These are phyloP conservation scores for Zeuzera pyrina DNA, from an alignment of 2,888 invertebrate genomes.

Conservation along the genomic window DNA sequence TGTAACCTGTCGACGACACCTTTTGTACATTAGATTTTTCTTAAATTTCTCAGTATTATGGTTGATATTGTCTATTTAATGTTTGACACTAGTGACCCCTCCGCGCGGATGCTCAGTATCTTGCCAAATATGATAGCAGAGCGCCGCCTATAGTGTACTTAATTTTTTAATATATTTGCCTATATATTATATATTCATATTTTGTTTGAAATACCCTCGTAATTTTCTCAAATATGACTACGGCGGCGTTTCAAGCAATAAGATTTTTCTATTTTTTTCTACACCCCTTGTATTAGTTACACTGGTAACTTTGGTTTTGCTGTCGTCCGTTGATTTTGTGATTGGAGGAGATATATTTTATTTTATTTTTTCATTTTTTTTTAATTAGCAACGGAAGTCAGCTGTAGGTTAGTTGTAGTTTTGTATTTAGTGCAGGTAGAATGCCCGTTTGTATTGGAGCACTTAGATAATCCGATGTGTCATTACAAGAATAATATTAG, in stretches of 20 bases:
- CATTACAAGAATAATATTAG: slow-evolving; percentile 69
- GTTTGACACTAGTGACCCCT: slow-evolving; percentile 32
- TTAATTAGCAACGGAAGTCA: slow-evolving; percentile 26
- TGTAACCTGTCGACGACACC: slow-evolving; percentile 44
- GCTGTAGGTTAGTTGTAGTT: slow-evolving; percentile 47
- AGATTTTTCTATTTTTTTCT: background rate
- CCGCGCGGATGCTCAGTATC: slow-evolving; percentile 41
- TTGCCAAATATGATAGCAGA: slow-evolving; percentile 46
- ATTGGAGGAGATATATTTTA: slow-evolving; percentile 14
- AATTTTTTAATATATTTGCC: slow-evolving; percentile 35
- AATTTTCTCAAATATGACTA: too few species aligned
- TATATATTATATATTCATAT: background rate
- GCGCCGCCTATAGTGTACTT: slow-evolving; percentile 43
- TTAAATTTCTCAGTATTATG: slow-evolving; percentile 59
- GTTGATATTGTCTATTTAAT: slow-evolving; percentile 55
- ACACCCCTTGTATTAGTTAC: slow-evolving; percentile 37
- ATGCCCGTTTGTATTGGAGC: slow-evolving; percentile 53
- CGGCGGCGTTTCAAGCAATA: background rate
- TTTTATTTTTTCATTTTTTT: slow-evolving; percentile 18
- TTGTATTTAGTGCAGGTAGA: slow-evolving; percentile 50
- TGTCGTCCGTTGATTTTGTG: slow-evolving; percentile 24
- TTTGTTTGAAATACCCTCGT: background rate
- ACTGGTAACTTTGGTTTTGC: slow-evolving; percentile 39
- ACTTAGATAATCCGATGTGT: slow-evolving; percentile 60
- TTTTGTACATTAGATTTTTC: slow-evolving; percentile 64